Evolutionary conservation across 1,140 invertebrate genomes (phyloP).

Genomic region (Coboldia fuscipes): DNA sequence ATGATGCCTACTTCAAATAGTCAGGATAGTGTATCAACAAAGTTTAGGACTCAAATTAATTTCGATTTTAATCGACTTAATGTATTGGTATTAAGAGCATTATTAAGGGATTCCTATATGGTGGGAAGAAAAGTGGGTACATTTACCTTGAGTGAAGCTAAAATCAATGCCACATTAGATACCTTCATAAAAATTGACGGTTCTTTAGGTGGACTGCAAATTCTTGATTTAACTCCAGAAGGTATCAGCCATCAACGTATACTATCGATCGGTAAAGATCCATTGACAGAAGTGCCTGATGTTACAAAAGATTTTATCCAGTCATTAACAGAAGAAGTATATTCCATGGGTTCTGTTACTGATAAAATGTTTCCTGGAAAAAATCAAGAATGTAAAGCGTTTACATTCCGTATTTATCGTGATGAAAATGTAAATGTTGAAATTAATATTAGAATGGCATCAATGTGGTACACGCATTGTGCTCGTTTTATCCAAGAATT

Average conservation of each 20-base stretch:
- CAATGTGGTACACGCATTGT: constrained; percentile 84
- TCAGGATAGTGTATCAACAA: not conserved
- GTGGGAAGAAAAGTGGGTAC: constrained; percentile 80
- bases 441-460: constrained; percentile 58
- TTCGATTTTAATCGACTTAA: constrained; percentile 87
- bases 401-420: constrained; percentile 38
- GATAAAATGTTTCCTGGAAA: constrained; percentile 19
- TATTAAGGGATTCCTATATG: constrained; percentile 42
- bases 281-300: constrained; percentile 24
- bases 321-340: constrained; percentile 25
- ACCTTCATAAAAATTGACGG: constrained; percentile 45
- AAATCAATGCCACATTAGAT: constrained; percentile 72
- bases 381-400: constrained; percentile 24
- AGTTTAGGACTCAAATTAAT: constrained; percentile 49
- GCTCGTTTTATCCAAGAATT: constrained; percentile 69
- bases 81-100: constrained; percentile 60
- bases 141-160: constrained; percentile 73
- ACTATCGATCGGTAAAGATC: constrained; percentile 64
- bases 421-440: constrained; percentile 22
- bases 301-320: constrained; percentile 11
- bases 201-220: constrained; percentile 73
- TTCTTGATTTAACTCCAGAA: constrained; percentile 72
- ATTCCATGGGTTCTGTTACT: constrained; percentile 18
- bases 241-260: constrained; percentile 66
- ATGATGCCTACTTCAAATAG: not conserved